phyloP scores from a whole-genome alignment of 2,113 vertebrate species.

The Sphaerodactylus townsendi region DNA sequence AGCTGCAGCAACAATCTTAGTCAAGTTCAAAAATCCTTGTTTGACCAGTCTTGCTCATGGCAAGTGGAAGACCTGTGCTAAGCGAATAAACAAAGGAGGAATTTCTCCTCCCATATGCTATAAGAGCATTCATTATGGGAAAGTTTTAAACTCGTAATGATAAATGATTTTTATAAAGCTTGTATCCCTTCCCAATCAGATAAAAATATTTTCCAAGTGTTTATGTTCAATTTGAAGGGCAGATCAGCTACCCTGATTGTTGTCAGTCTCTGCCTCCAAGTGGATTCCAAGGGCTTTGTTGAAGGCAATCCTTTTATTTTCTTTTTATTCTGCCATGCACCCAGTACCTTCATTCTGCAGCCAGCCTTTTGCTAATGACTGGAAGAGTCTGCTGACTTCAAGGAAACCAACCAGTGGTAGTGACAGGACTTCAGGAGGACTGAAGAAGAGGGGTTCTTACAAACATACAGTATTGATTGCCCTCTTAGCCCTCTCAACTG shows the following conservation, averaged over 20 bases:
- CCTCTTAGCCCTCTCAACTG: no score
- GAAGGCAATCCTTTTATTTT: neutral
- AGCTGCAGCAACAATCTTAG: neutral
- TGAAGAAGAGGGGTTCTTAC: neutral
- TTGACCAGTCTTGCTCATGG: neutral
- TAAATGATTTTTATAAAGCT: neutral
- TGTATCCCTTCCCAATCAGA: neutral
- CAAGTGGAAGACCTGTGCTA: neutral
- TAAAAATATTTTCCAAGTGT: neutral
- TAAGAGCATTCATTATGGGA: neutral
- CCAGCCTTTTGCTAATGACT: neutral
- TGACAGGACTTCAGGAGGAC: neutral
- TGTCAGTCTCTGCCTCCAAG: neutral
- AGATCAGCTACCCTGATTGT: neutral
- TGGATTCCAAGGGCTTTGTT: neutral
- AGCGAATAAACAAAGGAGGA: neutral
- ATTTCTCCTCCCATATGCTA: neutral
- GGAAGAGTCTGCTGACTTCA: neutral
- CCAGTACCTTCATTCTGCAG: neutral
- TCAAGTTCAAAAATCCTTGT: neutral
- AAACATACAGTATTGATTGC: neutral
- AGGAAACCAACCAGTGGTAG: neutral
- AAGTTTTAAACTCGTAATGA: neutral
- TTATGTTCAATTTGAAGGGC: neutral
- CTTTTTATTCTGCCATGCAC: neutral